These are phyloP conservation scores for Drosophila oshimai DNA, from an alignment of 1,140 invertebrate genomes.

Conservation along the genomic window DNA sequence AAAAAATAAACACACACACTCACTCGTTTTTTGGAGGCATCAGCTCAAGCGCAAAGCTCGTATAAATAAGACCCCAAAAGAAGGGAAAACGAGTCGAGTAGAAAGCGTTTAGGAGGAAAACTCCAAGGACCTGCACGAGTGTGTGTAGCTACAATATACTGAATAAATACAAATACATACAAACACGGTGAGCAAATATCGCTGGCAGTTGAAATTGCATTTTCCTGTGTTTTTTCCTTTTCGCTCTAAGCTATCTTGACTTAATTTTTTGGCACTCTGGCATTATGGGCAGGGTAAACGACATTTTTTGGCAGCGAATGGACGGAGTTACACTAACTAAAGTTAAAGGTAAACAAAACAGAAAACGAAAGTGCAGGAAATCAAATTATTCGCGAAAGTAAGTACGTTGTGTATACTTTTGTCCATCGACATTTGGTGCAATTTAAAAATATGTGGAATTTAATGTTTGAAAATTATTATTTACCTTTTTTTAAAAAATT, in stretches of 20 bases:
- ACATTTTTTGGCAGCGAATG: neutral
- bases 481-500: no score
- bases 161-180: slow-evolving; percentile 60
- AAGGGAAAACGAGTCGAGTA: neutral
- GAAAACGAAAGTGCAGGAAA: neutral
- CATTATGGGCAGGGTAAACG: slow-evolving; percentile 11
- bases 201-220: slow-evolving; percentile 54
- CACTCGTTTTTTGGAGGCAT: slow-evolving; percentile 34
- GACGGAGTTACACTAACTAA: neutral
- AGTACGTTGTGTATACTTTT: no score
- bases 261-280: slow-evolving; percentile 64
- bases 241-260: slow-evolving; percentile 39
- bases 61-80: slow-evolving; percentile 48
- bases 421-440: no score
- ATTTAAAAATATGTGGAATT: no score
- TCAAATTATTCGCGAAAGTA: neutral
- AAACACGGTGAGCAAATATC: slow-evolving; percentile 31
- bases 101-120: slow-evolving; percentile 17
- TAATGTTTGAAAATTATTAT: no score
- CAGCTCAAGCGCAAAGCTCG: slow-evolving; percentile 38
- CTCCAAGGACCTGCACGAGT: slow-evolving; percentile 7
- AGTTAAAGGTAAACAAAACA: neutral
- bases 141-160: slow-evolving; percentile 58
- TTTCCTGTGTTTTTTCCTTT: slow-evolving; percentile 12
- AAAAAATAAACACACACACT: slow-evolving; percentile 48